Evolutionary conservation across 2,888 invertebrate genomes (phyloP), one percentile per base, ranked within the genome.

Genomic region (Polylopha cassiicola): DNA sequence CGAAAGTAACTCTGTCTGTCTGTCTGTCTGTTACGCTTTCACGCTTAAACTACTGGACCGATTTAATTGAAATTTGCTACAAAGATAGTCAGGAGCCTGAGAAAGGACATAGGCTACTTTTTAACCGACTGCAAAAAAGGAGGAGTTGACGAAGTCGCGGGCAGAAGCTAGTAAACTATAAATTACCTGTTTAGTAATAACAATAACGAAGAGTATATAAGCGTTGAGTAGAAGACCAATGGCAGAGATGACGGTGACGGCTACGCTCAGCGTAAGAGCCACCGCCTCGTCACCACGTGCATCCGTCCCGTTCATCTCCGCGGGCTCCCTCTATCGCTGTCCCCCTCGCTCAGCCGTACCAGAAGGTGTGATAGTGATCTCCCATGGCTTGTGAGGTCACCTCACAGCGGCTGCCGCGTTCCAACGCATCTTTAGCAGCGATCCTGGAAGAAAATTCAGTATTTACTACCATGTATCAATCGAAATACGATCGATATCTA

Each of bases 151-250:
- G n/a, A n/a, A n/a, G n/a, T n/a, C n/a, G n/a, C n/a, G n/a, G n/a
- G n/a, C n/a, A n/a, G n/a, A n/a, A n/a, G n/a, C n/a, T n/a, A n/a
- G n/a, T n/a, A n/a, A 4, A 17, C 17, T 8, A 8, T 20, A 1
- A 43, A 57, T 59, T 64, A 91, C 91, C 89, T 91, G 91, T 77
- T 90, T 90, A 36, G 91, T 89, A 42, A 92, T 87, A 32, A 92
- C 76, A 43, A 93, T 90, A 59, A 92, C 88, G 58, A 92, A 86
- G 21, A 93, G 78, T 62, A 93, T 90, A 70, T 92, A 93, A 31
- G 87, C 89, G 77, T 93, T 93, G 65, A 93, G 88, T 53, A 92
- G 77, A 51, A 93, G 84, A 55, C 93, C 93, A 55, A 91, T 74
- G 53, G 90, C 82, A 65, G 91, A 90, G 73, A 91, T 87, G 69